These are phyloP conservation scores for Chrysoperla carnea DNA, from an alignment of 1,140 invertebrate genomes.

Conservation along the genomic window DNA sequence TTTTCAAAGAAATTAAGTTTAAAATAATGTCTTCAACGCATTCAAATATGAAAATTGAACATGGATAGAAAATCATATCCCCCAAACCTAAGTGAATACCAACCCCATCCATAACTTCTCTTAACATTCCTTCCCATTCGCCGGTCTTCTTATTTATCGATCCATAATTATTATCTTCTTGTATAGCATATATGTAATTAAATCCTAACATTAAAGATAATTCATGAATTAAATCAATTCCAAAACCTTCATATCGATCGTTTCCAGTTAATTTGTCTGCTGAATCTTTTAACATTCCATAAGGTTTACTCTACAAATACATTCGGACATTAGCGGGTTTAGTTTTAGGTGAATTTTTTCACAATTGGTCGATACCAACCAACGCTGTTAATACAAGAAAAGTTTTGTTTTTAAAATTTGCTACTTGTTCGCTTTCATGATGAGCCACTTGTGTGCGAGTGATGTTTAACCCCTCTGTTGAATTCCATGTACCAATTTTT, in stretches of 20 bases:
- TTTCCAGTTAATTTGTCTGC: slow-evolving; percentile 53
- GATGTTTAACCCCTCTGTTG: slow-evolving; percentile 27
- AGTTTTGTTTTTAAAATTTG: slow-evolving; percentile 58
- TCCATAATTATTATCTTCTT: slow-evolving; percentile 61
- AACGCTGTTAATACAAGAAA: slow-evolving; percentile 71
- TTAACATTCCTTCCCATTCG: slow-evolving; percentile 80
- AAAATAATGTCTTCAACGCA: too few relatives aligned
- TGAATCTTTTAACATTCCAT: slow-evolving; percentile 69
- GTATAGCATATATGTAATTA: slow-evolving; percentile 67
- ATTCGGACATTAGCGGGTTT: too few relatives aligned
- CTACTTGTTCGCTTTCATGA: slow-evolving; percentile 17
- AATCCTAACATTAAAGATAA: slow-evolving; percentile 62
- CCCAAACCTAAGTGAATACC: too few relatives aligned
- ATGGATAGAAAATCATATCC: too few relatives aligned
- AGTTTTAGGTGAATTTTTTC: slow-evolving; percentile 2
- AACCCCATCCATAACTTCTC: slow-evolving; percentile 59
- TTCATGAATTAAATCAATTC: slow-evolving; percentile 62
- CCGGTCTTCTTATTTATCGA: slow-evolving; percentile 34
- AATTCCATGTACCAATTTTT: slow-evolving; percentile 58
- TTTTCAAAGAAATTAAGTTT: too few relatives aligned
- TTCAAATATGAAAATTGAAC: too few relatives aligned
- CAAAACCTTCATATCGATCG: slow-evolving; percentile 65
- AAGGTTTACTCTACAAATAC: slow-evolving; percentile 53
- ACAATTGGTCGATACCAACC: slow-evolving; percentile 34
- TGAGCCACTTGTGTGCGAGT: slow-evolving; percentile 22